Conservation (phyloP, 2,113 vertebrate species). For the Paratilapia polleni region DNA sequence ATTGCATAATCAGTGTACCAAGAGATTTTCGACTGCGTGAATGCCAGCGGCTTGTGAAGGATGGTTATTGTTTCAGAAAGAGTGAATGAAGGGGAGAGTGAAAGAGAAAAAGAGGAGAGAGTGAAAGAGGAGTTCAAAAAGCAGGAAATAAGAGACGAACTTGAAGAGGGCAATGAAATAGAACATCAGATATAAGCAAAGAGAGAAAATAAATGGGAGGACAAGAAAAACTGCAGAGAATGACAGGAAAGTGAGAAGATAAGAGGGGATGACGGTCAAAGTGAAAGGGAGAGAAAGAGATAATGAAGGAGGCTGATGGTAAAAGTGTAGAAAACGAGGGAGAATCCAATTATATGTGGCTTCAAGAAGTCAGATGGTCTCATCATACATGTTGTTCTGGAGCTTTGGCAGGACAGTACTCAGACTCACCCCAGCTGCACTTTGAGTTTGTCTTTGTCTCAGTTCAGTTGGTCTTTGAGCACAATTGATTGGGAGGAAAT, state of each 20-base stretch:
- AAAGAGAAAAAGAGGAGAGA: not conserved
- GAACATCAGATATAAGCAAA: not conserved
- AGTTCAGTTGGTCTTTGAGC: not conserved
- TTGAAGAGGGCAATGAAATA: constrained; percentile 14
- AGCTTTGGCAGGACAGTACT: not conserved
- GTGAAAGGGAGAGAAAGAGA: constrained; percentile 14
- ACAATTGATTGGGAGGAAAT: not conserved
- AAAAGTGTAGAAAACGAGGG: not conserved
- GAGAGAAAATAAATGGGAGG: not conserved
- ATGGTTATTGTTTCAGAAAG: constrained; percentile 41
- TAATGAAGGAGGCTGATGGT: constrained; percentile 7
- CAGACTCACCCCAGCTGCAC: not conserved
- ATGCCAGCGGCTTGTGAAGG: constrained; percentile 31
- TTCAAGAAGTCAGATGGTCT: not conserved
- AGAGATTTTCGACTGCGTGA: not conserved
- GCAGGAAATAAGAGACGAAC: constrained; percentile 6
- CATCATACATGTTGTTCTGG: not conserved
- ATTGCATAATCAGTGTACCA: constrained; percentile 19
- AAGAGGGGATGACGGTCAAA: not conserved
- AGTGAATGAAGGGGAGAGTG: not conserved
- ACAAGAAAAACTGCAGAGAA: constrained; percentile 2
- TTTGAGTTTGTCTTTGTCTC: not conserved
- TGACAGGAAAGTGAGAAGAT: constrained; percentile 9
- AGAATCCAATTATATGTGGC: constrained; percentile 31
- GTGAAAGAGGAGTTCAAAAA: not conserved